Conservation (phyloP, 2,113 vertebrate species). For the Dasypus novemcinctus region DNA sequence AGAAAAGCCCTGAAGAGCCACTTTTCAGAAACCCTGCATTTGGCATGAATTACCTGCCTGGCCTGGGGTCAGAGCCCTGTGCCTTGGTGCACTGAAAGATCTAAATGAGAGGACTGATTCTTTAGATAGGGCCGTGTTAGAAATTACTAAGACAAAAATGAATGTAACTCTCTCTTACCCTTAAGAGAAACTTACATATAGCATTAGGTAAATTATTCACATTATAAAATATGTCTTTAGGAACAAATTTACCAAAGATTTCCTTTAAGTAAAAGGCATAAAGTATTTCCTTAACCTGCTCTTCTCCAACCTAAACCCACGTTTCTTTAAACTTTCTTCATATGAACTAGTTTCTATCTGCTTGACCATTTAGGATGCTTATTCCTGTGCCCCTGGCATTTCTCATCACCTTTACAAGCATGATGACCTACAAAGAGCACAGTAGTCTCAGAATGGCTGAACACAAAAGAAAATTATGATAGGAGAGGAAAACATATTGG, state of each 20-base stretch:
- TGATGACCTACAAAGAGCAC: not conserved
- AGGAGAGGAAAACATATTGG: not conserved
- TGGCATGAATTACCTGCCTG: not conserved
- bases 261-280: not conserved
- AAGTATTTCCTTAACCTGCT: not conserved
- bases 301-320: not conserved
- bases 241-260: not conserved
- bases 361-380: not conserved
- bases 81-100: not conserved
- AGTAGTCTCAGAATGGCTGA: not conserved
- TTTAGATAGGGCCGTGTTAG: not conserved
- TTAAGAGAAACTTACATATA: slow-evolving; percentile 9
- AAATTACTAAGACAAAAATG: not conserved
- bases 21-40: not conserved
- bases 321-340: not conserved
- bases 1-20: not conserved
- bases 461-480: not conserved
- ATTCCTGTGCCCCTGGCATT: not conserved
- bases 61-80: not conserved
- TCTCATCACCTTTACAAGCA: not conserved
- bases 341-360: not conserved
- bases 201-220: not conserved
- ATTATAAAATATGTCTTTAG: not conserved
- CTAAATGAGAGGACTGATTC: not conserved
- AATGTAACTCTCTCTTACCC: not conserved